Base-by-base conservation (phyloP, 2,113 vertebrate species). In the Rostratula benghalensis region DNA sequence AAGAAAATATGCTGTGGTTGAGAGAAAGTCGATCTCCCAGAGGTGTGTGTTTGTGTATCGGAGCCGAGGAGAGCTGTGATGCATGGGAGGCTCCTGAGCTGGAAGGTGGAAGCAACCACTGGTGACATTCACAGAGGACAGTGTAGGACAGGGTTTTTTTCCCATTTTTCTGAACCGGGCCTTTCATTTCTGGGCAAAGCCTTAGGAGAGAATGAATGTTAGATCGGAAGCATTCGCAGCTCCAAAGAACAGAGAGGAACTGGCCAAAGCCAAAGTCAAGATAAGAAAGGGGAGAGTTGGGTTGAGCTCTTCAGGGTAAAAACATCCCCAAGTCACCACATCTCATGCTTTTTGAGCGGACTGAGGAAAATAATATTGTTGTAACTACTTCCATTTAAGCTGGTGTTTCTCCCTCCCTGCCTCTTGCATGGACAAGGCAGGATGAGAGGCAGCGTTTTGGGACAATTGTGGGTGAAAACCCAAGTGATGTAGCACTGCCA, bases 61-160 rank as follows among this genome's bases (percentile, higher is more conserved):
- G 33, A 46, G 41, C 70, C 75, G 60, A 17, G 56, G 22, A 70
- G 57, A 70, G 56, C 51, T 84, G 41, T 1, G 1, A 7, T 5
- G 31, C 59, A 7, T 0, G 0, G 7, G 19, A 73, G 6, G 39
- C 10, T 74, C 43, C n/a, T 17, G 33, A 21, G 6, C 3, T 5
- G 21, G 10, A 71, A 57, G 50, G 9, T 25, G 53, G 74, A 68
- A 68, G 22, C 13, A 67, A 88, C 48, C 11, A 10, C 31, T 21
- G 30, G 19, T 35, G 67, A 50, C 25, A 21, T 22, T 37, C 35
- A 10, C 23, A 59, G 67, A 59, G 28, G 13, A 28, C 3, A 4
- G 24, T 37, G 43, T 25, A 60, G 53, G 25, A 22, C 43, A 61
- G 93, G 28, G 13, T 57, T 90, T 87, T 89, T n/a, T 31, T 80